Conservation (phyloP, 2,888 invertebrate genomes). For the Trissonchulus sp. region DNA sequence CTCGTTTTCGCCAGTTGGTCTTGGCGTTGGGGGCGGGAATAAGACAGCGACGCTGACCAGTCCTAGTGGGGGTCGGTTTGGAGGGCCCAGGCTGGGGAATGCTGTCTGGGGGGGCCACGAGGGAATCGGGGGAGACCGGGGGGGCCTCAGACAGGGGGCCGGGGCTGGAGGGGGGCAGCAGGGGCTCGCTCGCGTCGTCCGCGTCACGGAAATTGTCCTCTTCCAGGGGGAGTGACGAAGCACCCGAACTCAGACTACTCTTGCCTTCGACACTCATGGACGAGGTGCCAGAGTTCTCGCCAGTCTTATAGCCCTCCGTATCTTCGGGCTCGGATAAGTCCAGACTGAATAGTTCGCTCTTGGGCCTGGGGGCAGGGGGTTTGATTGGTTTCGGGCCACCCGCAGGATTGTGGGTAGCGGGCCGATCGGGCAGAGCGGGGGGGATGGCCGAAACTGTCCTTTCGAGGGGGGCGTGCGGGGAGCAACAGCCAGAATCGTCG, state of each 20-base stretch:
- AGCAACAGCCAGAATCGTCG: neutral
- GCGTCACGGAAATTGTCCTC: too few relatives aligned
- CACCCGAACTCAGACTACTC: neutral
- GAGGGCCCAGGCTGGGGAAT: neutral
- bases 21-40: neutral
- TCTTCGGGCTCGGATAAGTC: neutral
- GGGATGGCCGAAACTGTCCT: neutral
- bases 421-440: neutral
- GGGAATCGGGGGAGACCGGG: neutral
- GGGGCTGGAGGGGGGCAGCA: too few relatives aligned
- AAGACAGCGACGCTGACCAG: neutral
- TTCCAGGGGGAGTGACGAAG: neutral
- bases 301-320: neutral
- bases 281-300: neutral
- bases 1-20: neutral
- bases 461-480: neutral
- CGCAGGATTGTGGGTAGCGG: neutral
- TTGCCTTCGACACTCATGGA: neutral
- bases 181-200: too few relatives aligned
- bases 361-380: neutral
- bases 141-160: neutral
- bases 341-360: neutral
- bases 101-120: neutral
- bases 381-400: too few relatives aligned
- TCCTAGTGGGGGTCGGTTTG: neutral